These are phyloP conservation scores for Drosophila sulfurigaster DNA, from an alignment of 1,140 invertebrate species.

Conservation along the genomic window DNA sequence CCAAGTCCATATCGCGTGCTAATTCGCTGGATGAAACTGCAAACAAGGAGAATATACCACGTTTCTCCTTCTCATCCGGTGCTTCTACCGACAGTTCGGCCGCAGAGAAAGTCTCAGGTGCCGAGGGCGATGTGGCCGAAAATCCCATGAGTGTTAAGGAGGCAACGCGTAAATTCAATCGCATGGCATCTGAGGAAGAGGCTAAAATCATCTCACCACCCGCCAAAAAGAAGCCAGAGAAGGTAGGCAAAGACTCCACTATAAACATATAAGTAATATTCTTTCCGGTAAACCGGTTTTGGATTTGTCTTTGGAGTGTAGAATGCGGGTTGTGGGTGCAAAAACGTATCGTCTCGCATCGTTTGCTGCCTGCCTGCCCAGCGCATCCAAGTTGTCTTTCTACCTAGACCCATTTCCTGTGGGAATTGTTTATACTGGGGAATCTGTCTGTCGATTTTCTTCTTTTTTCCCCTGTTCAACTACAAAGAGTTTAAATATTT, in stretches of 20 bases:
- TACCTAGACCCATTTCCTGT: slow-evolving; percentile 58
- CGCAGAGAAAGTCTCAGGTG: slow-evolving; percentile 48
- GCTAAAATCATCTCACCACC: slow-evolving; percentile 86
- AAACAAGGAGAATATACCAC: slow-evolving; percentile 79
- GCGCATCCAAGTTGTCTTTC: slow-evolving; percentile 28
- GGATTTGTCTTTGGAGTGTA: slow-evolving; percentile 26
- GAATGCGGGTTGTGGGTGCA: slow-evolving; percentile 25
- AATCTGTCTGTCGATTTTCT: slow-evolving; percentile 30
- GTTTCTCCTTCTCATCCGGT: slow-evolving; percentile 79
- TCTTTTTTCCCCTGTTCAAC: not conserved
- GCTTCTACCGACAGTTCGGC: slow-evolving; percentile 65
- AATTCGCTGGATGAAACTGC: slow-evolving; percentile 69
- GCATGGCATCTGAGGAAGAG: slow-evolving; percentile 93
- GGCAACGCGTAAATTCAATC: slow-evolving; percentile 95
- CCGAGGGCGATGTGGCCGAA: slow-evolving; percentile 64
- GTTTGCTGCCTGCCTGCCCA: slow-evolving; percentile 36
- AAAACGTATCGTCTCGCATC: slow-evolving; percentile 36
- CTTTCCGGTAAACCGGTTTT: slow-evolving; percentile 49
- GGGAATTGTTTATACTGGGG: slow-evolving; percentile 19
- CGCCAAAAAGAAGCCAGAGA: slow-evolving; percentile 88
- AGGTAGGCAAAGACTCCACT: slow-evolving; percentile 84
- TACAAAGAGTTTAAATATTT: slow-evolving; percentile 7
- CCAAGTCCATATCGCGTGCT: slow-evolving; percentile 48
- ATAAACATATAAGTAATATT: not conserved
- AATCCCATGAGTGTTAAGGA: slow-evolving; percentile 94